Evolutionary conservation across 2,113 vertebrate genomes (phyloP).

Genomic region (Tachycineta bicolor): DNA sequence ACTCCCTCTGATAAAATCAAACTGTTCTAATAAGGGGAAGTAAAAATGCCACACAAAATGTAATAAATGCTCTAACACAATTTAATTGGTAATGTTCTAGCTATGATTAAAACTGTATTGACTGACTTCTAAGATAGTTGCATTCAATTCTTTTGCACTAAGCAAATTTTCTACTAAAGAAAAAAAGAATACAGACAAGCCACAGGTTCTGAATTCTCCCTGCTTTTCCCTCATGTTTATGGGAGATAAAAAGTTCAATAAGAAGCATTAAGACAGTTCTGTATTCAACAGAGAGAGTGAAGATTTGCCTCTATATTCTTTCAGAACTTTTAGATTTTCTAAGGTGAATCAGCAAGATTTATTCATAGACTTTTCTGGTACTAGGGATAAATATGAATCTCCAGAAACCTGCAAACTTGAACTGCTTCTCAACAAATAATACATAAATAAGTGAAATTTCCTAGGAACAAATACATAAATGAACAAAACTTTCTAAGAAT

Average conservation of each 20-base stretch:
- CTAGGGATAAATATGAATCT: background rate
- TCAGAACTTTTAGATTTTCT: background rate
- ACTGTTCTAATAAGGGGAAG: background rate
- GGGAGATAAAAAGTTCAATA: background rate
- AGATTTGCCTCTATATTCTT: background rate
- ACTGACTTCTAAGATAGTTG: background rate
- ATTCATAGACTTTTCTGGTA: background rate
- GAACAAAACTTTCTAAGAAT: background rate
- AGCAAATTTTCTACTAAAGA: background rate
- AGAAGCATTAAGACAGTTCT: background rate
- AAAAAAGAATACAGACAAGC: background rate
- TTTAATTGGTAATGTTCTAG: background rate
- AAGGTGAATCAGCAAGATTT: background rate
- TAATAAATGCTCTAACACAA: background rate
- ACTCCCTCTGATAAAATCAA: background rate
- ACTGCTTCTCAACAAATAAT: background rate
- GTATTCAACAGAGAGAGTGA: background rate
- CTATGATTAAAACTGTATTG: background rate
- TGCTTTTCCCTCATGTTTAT: fast-evolving
- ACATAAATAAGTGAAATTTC: background rate
- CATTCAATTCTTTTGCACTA: background rate
- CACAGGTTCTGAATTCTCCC: background rate
- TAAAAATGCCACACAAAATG: background rate
- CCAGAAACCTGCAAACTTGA: background rate
- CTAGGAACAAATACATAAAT: background rate